Evolutionary conservation across 2,113 vertebrate genomes (phyloP), one percentile per base, ranked within the genome.

Genomic region (Campylomormyrus tamandua): DNA sequence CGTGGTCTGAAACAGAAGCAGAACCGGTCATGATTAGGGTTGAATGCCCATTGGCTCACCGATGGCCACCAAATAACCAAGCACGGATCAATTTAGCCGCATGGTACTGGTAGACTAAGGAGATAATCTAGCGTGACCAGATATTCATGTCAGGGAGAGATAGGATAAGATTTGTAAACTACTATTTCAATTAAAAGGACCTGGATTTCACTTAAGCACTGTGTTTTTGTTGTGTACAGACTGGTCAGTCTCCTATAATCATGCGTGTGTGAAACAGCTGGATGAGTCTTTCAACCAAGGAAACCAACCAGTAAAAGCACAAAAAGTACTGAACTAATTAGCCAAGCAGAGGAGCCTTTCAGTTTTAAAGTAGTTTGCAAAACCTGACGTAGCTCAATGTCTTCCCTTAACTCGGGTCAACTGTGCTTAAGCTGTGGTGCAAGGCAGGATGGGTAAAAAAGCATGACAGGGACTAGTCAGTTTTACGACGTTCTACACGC

Each of bases 1-100:
- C 0, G 98, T 99, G 2, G 98, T 99, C 98, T 99, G 95, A 45
- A 96, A 96, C 49, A 93, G 52, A 92, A 31, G 27, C 7, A 39
- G 46, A 56, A 24, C 52, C 5, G 13, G 24, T 53, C 49, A 35
- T 24, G 3, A 88, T 1, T 24, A 19, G 21, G 80, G 21, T 2
- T 24, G 45, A 39, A 9, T 21, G 46, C 7, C 80, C 19, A 13
- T n/a, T 84, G 70, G 70, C 70, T 84, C 7, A 39, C 39, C 2
- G 1, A 15, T 45, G 42, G n/a, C 35, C 17, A 11, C n/a, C 62
- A 46, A 62, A 62, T 27, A 39, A 62, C 56, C 9, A 45, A 62
- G 7, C 45, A 35, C 3, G 1, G 15, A 21, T n/a, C 11, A 3
- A n/a, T 49, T 31, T n/a, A 49, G 62, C 15, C 21, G n/a, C 5